Conservation (phyloP, 30 jellyfish, hydroid and myxozoan genomes). For the Nemopilema nomurai region DNA sequence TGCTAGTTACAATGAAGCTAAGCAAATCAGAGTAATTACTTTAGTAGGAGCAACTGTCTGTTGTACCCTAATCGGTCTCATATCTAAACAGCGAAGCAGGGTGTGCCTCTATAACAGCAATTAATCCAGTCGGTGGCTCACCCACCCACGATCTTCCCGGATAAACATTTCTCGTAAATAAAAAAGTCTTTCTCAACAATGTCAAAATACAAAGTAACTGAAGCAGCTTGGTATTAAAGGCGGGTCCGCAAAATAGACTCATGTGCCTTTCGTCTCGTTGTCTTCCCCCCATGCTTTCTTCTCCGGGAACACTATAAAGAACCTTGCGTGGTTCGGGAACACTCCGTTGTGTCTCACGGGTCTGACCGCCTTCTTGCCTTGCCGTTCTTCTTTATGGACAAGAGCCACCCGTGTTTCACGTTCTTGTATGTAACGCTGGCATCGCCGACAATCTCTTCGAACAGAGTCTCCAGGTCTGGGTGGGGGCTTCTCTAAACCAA, state of each 20-base stretch:
- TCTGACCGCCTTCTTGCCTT: conserved; percentile 25
- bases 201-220: no score
- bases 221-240: neutral
- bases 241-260: no score
- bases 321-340: conserved; percentile 26
- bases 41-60: no score
- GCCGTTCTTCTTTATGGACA: conserved; percentile 43
- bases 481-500: neutral
- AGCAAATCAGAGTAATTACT: no score
- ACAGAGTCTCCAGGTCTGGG: conserved; percentile 33
- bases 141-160: no score
- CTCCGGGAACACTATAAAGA: conserved; percentile 28
- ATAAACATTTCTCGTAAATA: no score
- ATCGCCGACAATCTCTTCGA: conserved; percentile 7
- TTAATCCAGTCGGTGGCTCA: no score
- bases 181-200: no score
- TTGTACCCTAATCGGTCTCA: no score
- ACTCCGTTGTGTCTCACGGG: conserved; percentile 1
- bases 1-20: no score
- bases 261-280: neutral
- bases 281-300: neutral
- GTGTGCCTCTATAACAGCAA: no score
- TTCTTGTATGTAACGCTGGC: conserved; percentile 17
- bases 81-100: no score
- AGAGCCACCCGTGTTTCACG: conserved; percentile 44